These are phyloP conservation scores for Eulithis testata DNA, from an alignment of 2,888 invertebrate genomes.

Conservation along the genomic window DNA sequence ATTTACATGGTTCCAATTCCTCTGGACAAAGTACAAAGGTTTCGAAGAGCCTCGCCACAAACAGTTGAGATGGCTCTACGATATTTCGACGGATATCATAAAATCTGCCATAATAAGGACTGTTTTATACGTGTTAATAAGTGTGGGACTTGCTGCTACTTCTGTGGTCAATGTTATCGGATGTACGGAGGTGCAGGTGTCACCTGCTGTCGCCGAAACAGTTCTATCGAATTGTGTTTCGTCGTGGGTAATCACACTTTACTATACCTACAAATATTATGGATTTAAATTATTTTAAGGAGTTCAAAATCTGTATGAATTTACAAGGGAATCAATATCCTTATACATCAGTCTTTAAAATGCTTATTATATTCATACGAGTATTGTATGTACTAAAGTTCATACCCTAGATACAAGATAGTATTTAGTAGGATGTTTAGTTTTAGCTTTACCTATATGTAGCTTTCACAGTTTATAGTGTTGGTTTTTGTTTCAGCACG, in stretches of 20 bases:
- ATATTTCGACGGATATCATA: conserved; percentile 85
- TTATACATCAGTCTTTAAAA: no score
- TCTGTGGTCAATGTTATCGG: conserved; percentile 87
- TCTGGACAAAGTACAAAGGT: conserved; percentile 84
- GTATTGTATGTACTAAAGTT: no score
- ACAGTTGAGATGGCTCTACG: conserved; percentile 84
- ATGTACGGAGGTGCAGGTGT: conserved; percentile 62
- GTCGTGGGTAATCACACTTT: conserved; percentile 71
- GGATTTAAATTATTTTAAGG: no score
- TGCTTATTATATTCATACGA: no score
- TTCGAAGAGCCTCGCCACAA: conserved; percentile 83
- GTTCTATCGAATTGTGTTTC: conserved; percentile 77
- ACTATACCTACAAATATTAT: no score
- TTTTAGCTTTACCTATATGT: no score
- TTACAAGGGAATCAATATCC: no score
- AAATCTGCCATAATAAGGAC: conserved; percentile 86
- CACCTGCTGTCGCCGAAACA: conserved; percentile 50
- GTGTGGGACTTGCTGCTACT: conserved; percentile 85
- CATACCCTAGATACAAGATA: no score
- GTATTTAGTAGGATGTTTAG: no score
- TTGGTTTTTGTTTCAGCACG: conserved; percentile 86
- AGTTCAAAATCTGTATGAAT: no score
- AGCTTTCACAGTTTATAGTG: neutral
- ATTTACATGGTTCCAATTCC: conserved; percentile 90
- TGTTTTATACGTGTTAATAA: conserved; percentile 87